Evolutionary conservation across 2,888 invertebrate genomes (phyloP).

Genomic region (Carabus problematicus): DNA sequence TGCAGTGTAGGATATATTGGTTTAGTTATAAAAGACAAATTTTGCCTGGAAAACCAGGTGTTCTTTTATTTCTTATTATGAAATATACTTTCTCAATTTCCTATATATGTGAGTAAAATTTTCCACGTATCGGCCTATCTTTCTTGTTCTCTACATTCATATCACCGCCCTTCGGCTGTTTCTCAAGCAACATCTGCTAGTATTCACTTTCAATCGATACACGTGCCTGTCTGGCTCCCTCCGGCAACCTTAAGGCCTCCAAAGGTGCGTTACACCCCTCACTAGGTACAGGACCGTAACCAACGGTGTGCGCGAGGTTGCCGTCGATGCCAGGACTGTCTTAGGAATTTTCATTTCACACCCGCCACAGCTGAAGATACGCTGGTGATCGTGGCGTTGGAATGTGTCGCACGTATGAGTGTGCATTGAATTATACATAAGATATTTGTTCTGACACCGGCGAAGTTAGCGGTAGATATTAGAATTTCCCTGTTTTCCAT

Average conservation of each 20-base stretch:
- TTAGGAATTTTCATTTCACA: constrained; percentile 17
- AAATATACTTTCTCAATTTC: too few relatives aligned
- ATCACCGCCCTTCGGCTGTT: not conserved
- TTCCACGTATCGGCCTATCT: too few relatives aligned
- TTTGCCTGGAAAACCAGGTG: too few relatives aligned
- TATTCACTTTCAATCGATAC: constrained; percentile 49
- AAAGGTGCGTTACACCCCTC: constrained; percentile 37
- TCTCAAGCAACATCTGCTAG: constrained; percentile 46
- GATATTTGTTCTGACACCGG: constrained; percentile 4
- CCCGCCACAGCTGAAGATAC: not conserved
- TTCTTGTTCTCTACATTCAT: too few relatives aligned
- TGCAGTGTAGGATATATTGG: too few relatives aligned
- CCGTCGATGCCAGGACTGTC: constrained; percentile 12
- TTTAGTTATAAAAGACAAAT: too few relatives aligned
- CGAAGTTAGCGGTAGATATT: not conserved
- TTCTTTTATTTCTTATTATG: too few relatives aligned
- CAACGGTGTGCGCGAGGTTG: constrained; percentile 6
- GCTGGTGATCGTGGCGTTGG: constrained; percentile 3
- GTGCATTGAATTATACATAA: constrained; percentile 20
- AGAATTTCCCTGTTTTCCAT: constrained; percentile 5
- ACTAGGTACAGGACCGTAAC: constrained; percentile 47
- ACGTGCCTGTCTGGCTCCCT: constrained; percentile 41
- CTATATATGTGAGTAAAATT: too few relatives aligned
- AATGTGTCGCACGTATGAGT: not conserved
- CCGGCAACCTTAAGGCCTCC: constrained; percentile 18